Evolutionary conservation across 2,113 vertebrate genomes (phyloP), one percentile per base, ranked within the genome.

Genomic region (Lepus timidus): DNA sequence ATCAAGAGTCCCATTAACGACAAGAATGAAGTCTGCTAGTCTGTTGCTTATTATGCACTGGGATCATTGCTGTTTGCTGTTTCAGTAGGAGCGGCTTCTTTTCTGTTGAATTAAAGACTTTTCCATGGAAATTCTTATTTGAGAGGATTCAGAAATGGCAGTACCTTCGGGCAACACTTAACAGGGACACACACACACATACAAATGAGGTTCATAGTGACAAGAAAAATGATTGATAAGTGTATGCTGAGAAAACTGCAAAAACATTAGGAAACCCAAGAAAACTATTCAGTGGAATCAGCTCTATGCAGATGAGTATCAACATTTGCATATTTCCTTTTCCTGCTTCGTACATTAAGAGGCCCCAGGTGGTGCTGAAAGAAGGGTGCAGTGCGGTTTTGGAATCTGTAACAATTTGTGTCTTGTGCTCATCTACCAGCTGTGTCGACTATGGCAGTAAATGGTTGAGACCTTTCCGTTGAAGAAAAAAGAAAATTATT

Each of bases 241-340:
- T 71, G 22, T 85, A 39, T 68, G 44, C 58, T 82, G 44, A 91
- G 85, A 91, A 94, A 96, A 85, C 74, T 3, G 0, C 85, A 73
- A 70, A 94, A 96, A 93, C 79, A 71, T 97, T 86, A 94, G 81
- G 88, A 96, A 93, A 84, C 92, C 68, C 76, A 79, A 70, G 88
- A 75, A 97, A 96, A 94, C 87, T 85, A 88, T 93, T 95, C 73
- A 95, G 74, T 90, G 85, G 92, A 88, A 92, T 97, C 96, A 96
- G 94, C 91, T 89, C 82, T 94, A 83, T 96, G 95, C 83, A 97
- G 97, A 97, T 95, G 81, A 86, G 49, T 79, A 91, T 9, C 44
- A 76, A 44, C 23, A 93, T 97, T 96, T 96, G 88, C 97, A 97
- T 96, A 95, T 95, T 96, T 94, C 90, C 79, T 95, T 96, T 97